phyloP scores from a whole-genome alignment of 2,888 invertebrate species.

The Nephrocerus scutellatus region DNA sequence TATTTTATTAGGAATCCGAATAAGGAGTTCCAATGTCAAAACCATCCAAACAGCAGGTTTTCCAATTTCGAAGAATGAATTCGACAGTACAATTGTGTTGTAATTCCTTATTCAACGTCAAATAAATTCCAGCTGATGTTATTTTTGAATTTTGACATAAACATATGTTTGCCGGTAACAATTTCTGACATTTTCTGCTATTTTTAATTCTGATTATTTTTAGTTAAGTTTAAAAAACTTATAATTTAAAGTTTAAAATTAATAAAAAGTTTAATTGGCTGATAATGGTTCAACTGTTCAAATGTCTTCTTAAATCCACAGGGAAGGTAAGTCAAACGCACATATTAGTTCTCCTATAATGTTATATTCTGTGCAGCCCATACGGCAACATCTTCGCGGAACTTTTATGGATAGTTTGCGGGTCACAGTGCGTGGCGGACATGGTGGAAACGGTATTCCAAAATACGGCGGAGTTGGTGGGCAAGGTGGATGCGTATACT shows the following conservation, averaged over 20 bases:
- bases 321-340: constrained; percentile 37
- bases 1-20: too few species aligned
- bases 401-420: constrained; percentile 74
- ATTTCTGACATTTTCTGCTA: too few species aligned
- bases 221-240: too few species aligned
- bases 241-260: constrained; percentile 6
- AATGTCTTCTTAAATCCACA: constrained; percentile 32
- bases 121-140: too few species aligned
- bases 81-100: too few species aligned
- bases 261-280: background rate
- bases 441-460: constrained; percentile 65
- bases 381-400: constrained; percentile 34
- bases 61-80: too few species aligned
- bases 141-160: too few species aligned
- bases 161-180: too few species aligned
- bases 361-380: constrained; percentile 23
- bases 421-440: constrained; percentile 73
- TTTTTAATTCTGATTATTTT: too few species aligned
- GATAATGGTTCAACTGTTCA: constrained; percentile 40
- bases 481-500: constrained; percentile 78
- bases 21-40: too few species aligned
- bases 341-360: background rate
- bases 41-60: too few species aligned
- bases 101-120: too few species aligned
- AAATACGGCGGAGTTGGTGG: constrained; percentile 88